Base-by-base conservation (phyloP, 2,888 invertebrate genomes). In the Drosophila monieri region DNA sequence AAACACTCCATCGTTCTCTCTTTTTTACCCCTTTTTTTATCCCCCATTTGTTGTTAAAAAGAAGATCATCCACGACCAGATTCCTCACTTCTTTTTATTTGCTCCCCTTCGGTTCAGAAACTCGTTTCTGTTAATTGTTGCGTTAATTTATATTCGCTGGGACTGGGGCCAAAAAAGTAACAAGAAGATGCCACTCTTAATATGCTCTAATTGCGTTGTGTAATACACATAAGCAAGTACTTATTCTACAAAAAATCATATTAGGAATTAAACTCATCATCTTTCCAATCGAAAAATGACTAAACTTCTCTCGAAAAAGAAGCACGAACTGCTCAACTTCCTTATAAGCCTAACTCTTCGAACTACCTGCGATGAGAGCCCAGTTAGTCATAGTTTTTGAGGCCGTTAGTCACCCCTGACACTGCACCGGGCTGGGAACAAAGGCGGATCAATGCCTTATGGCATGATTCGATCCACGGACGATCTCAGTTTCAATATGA, bases 101-200 rank as follows among this genome's bases (percentile, higher is more conserved):
- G 52, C 65, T 48, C 47, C 43, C 48, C 15, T 35, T 12, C 6
- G 1, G 27, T 14, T 23, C 37, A 6, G 44, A 64, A 66, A 74
- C 74, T 64, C 52, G 77, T 62, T 68, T 69, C 48, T 54, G 46
- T 77, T 65, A 77, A 79, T 72, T 79, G 71, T 55, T 61, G 61
- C 41, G 60, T 70, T 80, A 53, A 79, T 83, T 80, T 84, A 51
- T 71, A 73, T 77, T 77, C 62, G 54, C 52, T 57, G 39, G 51
- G 14, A 32, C 35, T 32, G n/a, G 32, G 12, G 12, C 32, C 35
- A 61, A 41, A 49, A 48, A 58, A 23, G 43, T 58, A 47, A 14
- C 39, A 49, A 49, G 49, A 52, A 51, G 43, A 57, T 53, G 54
- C 66, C 71, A 57, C 47, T 65, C 55, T 58, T 68, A 61, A 56